Evolutionary conservation across 2,113 vertebrate species (phyloP), one percentile per base, ranked within the genome.

Genomic region (Callipepla californica): DNA sequence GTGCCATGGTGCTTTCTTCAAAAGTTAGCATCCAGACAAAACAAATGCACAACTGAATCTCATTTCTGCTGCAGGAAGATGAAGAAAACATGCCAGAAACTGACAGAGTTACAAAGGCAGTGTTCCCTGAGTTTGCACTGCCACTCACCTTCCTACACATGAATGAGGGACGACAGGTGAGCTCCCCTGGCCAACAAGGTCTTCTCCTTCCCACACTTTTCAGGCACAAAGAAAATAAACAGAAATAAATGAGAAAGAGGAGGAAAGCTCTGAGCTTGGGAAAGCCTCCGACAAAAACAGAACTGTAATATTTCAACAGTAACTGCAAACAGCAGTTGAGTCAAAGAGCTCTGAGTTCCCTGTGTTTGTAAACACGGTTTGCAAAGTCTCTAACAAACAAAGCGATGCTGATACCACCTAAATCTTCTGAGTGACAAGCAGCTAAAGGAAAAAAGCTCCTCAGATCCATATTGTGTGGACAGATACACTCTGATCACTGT

Each of bases 401-500:
- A 1, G 9, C 3, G 25, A 55, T 34, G n/a, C 79, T 82, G 82
- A 85, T 30, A 79, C 48, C 50, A 73, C 16, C 78, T 79, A 81
- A 67, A 15, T 48, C 81, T 87, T 65, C 28, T 1, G 48, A 91
- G 73, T 62, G 59, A 89, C 82, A 94, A 87, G 66, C 63, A 53
- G 78, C 53, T 38, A 50, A 81, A 50, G 45, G 70, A 48, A 22
- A 69, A 85, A 48, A 57, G 32, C 67, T 88, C 19, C 92, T 72
- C 78, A 47, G 72, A 77, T 87, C 90, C 82, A 67, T 38, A 66
- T 70, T 88, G 80, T 67, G 61, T 22, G 62, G 13, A n/a, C 51
- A 55, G 76, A 90, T 61, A 80, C 3, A 63, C 83, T 91, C 67
- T 80, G 93, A 93, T 83, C 42, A 8, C 22, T 19, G 16, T 50